These are phyloP conservation scores for Drosophila guanche DNA, from an alignment of 1,140 invertebrate genomes.

Conservation along the genomic window DNA sequence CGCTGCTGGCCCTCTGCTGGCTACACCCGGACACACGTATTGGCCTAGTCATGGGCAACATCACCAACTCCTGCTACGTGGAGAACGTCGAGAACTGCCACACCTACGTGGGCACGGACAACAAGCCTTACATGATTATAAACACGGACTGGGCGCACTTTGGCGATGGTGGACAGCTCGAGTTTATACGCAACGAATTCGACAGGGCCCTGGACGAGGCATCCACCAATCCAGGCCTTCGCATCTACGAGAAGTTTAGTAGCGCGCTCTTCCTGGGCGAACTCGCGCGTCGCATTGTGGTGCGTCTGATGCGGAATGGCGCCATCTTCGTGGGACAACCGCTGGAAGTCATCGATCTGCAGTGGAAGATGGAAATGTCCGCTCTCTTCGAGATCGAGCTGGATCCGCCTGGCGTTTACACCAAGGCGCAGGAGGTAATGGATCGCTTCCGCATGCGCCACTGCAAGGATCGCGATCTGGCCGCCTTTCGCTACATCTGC, in stretches of 20 bases:
- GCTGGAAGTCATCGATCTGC: constrained; percentile 47
- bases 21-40: constrained; percentile 63
- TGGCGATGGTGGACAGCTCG: constrained; percentile 93
- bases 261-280: constrained; percentile 96
- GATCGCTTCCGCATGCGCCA: constrained; percentile 92
- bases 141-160: constrained; percentile 99
- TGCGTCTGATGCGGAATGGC: constrained; percentile 48
- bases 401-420: constrained; percentile 91
- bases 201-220: constrained; percentile 92
- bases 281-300: constrained; percentile 85
- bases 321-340: constrained; percentile 39
- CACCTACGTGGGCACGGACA: constrained; percentile 85
- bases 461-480: constrained; percentile 93
- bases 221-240: constrained; percentile 90
- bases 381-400: constrained; percentile 97
- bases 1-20: constrained; percentile 86
- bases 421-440: constrained; percentile 92
- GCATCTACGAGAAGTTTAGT: constrained; percentile 96
- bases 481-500: constrained; percentile 94
- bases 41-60: constrained; percentile 90
- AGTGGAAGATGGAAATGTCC: constrained; percentile 91
- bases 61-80: constrained; percentile 98
- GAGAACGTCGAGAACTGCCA: constrained; percentile 86
- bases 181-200: constrained; percentile 94
- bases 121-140: constrained; percentile 89